Conservation (phyloP, 1,140 invertebrate species). For the Hypothenemus hampei region DNA sequence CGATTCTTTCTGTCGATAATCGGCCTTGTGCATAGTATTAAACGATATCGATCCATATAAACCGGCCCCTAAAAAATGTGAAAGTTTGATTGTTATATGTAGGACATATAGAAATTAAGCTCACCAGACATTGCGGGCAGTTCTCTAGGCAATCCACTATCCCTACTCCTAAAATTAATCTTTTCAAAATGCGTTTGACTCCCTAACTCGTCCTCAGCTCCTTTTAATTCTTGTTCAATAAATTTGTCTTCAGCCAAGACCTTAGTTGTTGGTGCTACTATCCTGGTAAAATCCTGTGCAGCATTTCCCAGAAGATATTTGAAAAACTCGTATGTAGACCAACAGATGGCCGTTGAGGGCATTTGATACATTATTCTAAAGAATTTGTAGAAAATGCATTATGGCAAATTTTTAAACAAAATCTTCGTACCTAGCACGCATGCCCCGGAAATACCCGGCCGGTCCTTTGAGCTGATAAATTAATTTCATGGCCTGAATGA, state of each 20-base stretch:
- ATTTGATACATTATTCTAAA: slow-evolving; percentile 87
- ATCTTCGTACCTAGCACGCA: slow-evolving; percentile 57
- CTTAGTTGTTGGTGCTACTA: slow-evolving; percentile 28
- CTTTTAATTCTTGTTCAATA: slow-evolving; percentile 33
- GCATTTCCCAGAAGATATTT: slow-evolving; percentile 57
- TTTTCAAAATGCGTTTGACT: slow-evolving; percentile 28
- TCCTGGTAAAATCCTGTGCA: slow-evolving; percentile 31
- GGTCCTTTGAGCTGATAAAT: slow-evolving; percentile 67
- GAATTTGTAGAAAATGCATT: slow-evolving; percentile 1
- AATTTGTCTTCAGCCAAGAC: slow-evolving; percentile 38
- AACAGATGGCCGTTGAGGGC: slow-evolving; percentile 97
- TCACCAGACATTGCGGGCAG: slow-evolving; percentile 33
- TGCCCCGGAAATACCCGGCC: slow-evolving; percentile 77
- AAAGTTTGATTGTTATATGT: neutral
- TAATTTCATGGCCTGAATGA: slow-evolving; percentile 65
- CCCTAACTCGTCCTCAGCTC: neutral
- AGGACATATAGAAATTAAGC: neutral
- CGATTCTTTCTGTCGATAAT: slow-evolving; percentile 40
- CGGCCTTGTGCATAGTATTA: slow-evolving; percentile 46
- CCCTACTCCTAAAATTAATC: slow-evolving; percentile 32
- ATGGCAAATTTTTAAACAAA: neutral
- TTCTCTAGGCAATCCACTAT: slow-evolving; percentile 24
- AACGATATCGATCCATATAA: slow-evolving; percentile 46
- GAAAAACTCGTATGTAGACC: slow-evolving; percentile 89
- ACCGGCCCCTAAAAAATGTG: slow-evolving; percentile 36